Evolutionary conservation across 2,888 invertebrate genomes (phyloP), one percentile per base, ranked within the genome.

Genomic region (Tineola bisselliella): DNA sequence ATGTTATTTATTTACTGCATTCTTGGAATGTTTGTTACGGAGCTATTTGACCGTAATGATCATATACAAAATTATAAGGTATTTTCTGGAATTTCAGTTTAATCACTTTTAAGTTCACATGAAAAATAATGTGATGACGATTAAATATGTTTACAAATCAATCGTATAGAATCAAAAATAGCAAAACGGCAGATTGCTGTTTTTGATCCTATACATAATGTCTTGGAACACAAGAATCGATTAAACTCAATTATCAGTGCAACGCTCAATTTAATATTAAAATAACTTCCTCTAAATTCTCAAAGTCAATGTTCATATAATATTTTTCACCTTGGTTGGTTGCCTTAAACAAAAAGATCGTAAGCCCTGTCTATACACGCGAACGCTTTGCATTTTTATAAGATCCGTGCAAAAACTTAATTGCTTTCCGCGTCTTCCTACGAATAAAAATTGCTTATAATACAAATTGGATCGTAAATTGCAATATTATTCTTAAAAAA

Each of bases 1-100:
- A 19, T 59, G 74, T 74, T 77, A 74, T 76, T 75, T 77, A 75
- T 72, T 69, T 67, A 69, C 70, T 68, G 72, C 79, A 82, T 81
- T 81, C 80, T 38, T 30, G n/a, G 31, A 6, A 56, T 56, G 19
- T 18, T 10, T 52, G 10, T 18, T 13, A 11, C 15, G 11, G 52
- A 19, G 52, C 11, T 38, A 6, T 38, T 38, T 10, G 38, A 12
- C n/a, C 1, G 38, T 38, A 38, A 38, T 38, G 38, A 38, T 38
- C 38, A 38, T 6, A 12, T 2, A 38, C 3, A 38, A 25, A 6
- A 10, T 38, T 38, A 38, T 38, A 38, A 38, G 15, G 15, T 3
- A 15, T 15, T 48, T 17, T 48, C 48, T 48, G 8, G 43, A 43
- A 43, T 43, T 43, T 25, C 25, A 25, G 4, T 25, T 25, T 25